Evolutionary conservation across 2,797 vertebrate species (phyloP).

Genomic region (Clarias fuscus): DNA sequence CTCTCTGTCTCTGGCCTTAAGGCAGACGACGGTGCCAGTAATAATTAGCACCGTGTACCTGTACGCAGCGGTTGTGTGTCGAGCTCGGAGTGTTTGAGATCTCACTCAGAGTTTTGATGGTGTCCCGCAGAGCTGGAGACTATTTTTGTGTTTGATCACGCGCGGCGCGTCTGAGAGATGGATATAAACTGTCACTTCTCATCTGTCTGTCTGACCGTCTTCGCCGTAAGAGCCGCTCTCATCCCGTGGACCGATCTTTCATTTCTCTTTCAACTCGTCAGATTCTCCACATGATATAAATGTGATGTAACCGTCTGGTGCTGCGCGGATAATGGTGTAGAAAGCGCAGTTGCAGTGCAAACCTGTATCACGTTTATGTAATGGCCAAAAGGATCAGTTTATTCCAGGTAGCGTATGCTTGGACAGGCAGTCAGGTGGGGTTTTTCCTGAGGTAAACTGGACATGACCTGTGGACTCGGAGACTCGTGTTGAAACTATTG

Average conservation of each 20-base stretch:
- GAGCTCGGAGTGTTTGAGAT: not conserved
- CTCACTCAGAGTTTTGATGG: not conserved
- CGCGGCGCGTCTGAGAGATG: not conserved
- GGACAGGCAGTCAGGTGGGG: too few relatives aligned
- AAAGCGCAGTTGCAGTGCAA: too few relatives aligned
- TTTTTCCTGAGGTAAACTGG: too few relatives aligned
- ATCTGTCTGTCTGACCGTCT: not conserved
- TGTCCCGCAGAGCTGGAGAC: not conserved
- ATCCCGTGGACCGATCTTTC: too few relatives aligned
- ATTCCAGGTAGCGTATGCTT: too few relatives aligned
- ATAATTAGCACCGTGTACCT: conserved; percentile 25
- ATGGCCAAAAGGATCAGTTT: too few relatives aligned
- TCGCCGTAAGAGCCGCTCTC: not conserved
- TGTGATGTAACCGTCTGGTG: not conserved
- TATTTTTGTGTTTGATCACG: not conserved
- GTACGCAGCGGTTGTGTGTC: not conserved
- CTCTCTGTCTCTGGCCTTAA: not conserved
- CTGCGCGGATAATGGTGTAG: too few relatives aligned
- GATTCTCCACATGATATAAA: not conserved
- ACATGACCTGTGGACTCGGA: too few relatives aligned
- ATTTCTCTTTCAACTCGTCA: not conserved
- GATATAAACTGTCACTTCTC: not conserved
- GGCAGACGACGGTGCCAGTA: conserved; percentile 22
- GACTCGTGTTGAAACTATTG: too few relatives aligned
- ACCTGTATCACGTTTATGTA: too few relatives aligned